Percentiles rank a stretch among this genome's conserved stretches.
These are phyloP conservation scores for Oryzias woworae DNA, from an alignment of 2,113 vertebrate species.

Conservation along the genomic window DNA sequence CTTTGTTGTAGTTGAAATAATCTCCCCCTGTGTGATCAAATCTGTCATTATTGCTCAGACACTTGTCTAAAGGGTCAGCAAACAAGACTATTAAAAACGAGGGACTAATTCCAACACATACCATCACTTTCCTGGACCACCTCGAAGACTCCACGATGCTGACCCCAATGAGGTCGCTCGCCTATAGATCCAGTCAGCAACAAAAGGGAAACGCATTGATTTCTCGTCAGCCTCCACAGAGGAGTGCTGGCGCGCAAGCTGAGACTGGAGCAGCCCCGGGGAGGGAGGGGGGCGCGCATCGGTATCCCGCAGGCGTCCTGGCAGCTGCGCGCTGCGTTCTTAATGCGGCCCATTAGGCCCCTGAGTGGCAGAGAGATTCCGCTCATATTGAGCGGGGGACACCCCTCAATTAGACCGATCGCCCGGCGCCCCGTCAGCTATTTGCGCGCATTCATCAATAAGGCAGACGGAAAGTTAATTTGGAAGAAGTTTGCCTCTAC, in stretches of 20 bases:
- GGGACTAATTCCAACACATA: not conserved
- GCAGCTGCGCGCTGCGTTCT: slow-evolving; percentile 70
- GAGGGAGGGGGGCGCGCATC: slow-evolving; percentile 56
- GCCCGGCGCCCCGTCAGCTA: slow-evolving; percentile 70
- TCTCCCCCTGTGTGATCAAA: too few relatives aligned
- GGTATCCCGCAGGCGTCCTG: slow-evolving; percentile 65
- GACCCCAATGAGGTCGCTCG: slow-evolving; percentile 62
- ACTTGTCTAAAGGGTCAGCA: too few relatives aligned
- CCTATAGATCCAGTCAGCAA: slow-evolving; percentile 75
- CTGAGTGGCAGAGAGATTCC: slow-evolving; percentile 78
- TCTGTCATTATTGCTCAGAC: too few relatives aligned
- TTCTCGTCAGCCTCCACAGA: slow-evolving; percentile 64
- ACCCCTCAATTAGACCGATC: slow-evolving; percentile 77
- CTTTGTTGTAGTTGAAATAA: too few relatives aligned
- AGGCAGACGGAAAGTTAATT: slow-evolving; percentile 55
- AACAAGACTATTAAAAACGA: too few relatives aligned
- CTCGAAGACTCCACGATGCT: slow-evolving; percentile 54
- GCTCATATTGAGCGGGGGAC: slow-evolving; percentile 76
- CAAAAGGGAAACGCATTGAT: slow-evolving; percentile 72
- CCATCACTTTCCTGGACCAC: slow-evolving; percentile 23
- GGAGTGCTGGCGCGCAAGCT: slow-evolving; percentile 50
- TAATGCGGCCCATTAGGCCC: slow-evolving; percentile 74
- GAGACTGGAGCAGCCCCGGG: slow-evolving; percentile 38
- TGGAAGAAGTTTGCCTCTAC: slow-evolving; percentile 47
- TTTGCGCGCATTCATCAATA: slow-evolving; percentile 69